Evolutionary conservation across 2,888 invertebrate genomes (phyloP).

Genomic region (Dexiosoma caninum): DNA sequence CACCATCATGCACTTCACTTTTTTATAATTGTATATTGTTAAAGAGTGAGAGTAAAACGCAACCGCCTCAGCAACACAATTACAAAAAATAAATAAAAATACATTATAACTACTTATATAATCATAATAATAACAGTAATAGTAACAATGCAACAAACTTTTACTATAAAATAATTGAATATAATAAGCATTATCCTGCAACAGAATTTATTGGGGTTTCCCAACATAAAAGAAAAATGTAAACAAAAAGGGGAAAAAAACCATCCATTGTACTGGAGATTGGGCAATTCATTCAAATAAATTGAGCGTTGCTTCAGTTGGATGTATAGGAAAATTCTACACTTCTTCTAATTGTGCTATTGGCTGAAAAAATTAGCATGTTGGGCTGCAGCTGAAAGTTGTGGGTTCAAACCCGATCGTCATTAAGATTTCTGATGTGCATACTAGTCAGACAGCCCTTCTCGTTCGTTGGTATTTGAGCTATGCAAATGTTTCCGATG

Average conservation of each 20-base stretch:
- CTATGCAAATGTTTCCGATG: too few relatives aligned
- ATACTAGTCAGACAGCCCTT: too few relatives aligned
- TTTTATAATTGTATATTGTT: slow-evolving; percentile 16
- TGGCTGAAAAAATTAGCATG: too few relatives aligned
- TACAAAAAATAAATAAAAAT: slow-evolving; percentile 35
- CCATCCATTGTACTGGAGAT: slow-evolving; percentile 20
- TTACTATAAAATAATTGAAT: slow-evolving; percentile 58
- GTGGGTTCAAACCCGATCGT: too few relatives aligned
- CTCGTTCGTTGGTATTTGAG: too few relatives aligned
- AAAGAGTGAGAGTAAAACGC: slow-evolving; percentile 24
- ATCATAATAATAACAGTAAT: slow-evolving; percentile 37
- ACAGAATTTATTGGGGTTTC: slow-evolving; percentile 27
- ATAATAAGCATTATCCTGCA: slow-evolving; percentile 50
- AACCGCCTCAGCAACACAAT: slow-evolving; percentile 7
- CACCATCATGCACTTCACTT: slow-evolving; percentile 20
- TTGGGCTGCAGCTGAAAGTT: too few relatives aligned
- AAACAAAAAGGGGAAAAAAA: background rate
- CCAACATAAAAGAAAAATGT: background rate
- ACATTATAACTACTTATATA: slow-evolving; percentile 60
- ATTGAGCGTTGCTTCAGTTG: slow-evolving; percentile 12
- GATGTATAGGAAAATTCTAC: background rate
- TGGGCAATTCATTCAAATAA: slow-evolving; percentile 31
- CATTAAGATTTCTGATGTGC: too few relatives aligned
- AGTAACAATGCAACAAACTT: slow-evolving; percentile 54
- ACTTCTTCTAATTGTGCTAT: too few relatives aligned